phyloP scores from a whole-genome alignment of 2,888 invertebrate genomes.

The Heliconius aoede region DNA sequence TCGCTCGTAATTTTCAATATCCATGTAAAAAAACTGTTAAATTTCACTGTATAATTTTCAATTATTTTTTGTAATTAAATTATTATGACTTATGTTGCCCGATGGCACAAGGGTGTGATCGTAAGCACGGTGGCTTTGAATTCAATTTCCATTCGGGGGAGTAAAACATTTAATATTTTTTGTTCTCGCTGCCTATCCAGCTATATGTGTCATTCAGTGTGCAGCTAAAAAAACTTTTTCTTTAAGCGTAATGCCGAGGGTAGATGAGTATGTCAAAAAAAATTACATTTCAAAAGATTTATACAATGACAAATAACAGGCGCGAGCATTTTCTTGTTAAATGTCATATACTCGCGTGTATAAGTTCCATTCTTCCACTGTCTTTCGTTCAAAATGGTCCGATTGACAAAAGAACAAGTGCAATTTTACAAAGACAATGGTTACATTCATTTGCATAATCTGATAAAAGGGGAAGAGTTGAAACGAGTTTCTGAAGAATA shows the following conservation, averaged over 20 bases:
- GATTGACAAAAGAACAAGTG: constrained; percentile 72
- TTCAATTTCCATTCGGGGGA: too few species aligned
- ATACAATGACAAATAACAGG: not conserved
- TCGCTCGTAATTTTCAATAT: too few species aligned
- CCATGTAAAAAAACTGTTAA: too few species aligned
- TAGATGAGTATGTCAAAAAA: too few species aligned
- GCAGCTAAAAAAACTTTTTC: not conserved
- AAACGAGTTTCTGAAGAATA: constrained; percentile 76
- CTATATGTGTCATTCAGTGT: not conserved
- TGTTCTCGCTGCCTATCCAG: too few species aligned
- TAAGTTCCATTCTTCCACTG: not conserved
- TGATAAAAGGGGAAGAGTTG: constrained; percentile 72
- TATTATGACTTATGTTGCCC: too few species aligned
- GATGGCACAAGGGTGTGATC: too few species aligned
- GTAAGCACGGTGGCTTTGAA: too few species aligned
- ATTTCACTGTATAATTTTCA: too few species aligned
- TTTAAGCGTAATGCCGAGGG: too few species aligned
- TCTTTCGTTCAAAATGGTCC: constrained; percentile 55
- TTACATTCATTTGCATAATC: constrained; percentile 75
- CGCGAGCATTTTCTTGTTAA: constrained; percentile 9
- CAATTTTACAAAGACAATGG: constrained; percentile 81
- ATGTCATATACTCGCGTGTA: not conserved
- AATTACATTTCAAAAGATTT: not conserved
- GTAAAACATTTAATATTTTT: too few species aligned
- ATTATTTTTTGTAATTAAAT: too few species aligned